Conservation (phyloP, 2,797 vertebrate genomes). For the Ctenosaura bakeri region DNA sequence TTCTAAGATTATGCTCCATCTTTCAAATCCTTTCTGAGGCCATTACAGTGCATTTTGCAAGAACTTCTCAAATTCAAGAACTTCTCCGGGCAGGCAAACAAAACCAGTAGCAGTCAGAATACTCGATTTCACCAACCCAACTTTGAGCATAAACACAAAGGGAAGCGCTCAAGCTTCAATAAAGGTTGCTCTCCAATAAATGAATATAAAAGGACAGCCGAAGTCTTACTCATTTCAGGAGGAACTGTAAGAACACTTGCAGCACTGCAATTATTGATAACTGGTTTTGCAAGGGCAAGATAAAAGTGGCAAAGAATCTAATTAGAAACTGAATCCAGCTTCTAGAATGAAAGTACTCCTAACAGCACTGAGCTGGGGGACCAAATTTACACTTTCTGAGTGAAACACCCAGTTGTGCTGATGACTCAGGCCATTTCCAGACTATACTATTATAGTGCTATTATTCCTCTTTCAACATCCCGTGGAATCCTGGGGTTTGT, state of each 20-base stretch:
- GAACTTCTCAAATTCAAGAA: constrained; percentile 13
- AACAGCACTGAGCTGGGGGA: not conserved
- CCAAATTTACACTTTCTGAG: not conserved
- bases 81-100: not conserved
- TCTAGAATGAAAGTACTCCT: not conserved
- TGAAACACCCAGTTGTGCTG: not conserved
- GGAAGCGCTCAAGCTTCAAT: not conserved
- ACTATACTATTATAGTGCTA: too few relatives aligned
- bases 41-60: constrained; percentile 20
- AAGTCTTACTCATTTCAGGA: not conserved
- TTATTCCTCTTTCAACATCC: too few relatives aligned
- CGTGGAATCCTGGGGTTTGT: too few relatives aligned
- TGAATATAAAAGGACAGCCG: not conserved
- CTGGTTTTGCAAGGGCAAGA: not conserved
- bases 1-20: constrained; percentile 12
- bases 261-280: not conserved
- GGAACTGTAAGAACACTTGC: not conserved
- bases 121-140: not conserved
- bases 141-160: not conserved
- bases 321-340: rapidly evolving
- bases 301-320: not conserved
- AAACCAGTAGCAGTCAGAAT: not conserved
- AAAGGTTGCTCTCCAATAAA: not conserved
- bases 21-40: constrained; percentile 39
- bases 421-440: not conserved